Percentiles rank a stretch among this genome's conserved stretches.
Conservation (phyloP, 2,888 invertebrate species). For the Orthonychiurus folsomi region DNA sequence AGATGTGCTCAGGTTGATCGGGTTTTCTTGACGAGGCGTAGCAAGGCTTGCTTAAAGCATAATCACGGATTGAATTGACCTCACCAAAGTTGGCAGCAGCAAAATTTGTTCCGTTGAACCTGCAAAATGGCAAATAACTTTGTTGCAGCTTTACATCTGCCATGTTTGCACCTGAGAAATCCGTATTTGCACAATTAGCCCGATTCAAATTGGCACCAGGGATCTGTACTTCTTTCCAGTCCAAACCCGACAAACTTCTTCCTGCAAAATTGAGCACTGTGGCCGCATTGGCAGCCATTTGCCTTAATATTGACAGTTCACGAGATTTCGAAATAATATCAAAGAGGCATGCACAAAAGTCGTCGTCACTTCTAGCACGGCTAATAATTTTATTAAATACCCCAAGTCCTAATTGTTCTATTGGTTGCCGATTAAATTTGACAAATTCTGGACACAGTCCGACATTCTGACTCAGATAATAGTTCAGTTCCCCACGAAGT, state of each 20-base stretch:
- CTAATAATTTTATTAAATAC: too few species aligned
- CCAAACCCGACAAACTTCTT: not conserved
- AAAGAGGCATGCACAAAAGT: too few species aligned
- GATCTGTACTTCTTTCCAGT: conserved; percentile 4
- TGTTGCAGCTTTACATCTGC: not conserved
- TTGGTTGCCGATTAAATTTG: too few species aligned
- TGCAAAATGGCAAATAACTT: not conserved
- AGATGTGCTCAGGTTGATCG: too few species aligned
- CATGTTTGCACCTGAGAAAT: conserved; percentile 8
- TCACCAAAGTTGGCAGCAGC: not conserved
- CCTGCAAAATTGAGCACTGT: conserved; percentile 5
- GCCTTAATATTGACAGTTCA: too few species aligned
- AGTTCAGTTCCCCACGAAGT: too few species aligned
- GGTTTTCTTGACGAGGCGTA: too few species aligned
- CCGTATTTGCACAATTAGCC: not conserved
- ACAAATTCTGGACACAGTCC: too few species aligned
- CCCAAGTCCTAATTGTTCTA: too few species aligned
- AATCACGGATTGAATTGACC: not conserved
- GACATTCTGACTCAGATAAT: too few species aligned
- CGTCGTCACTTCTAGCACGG: too few species aligned
- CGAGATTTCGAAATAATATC: too few species aligned
- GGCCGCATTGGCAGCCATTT: not conserved
- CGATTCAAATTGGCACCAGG: not conserved
- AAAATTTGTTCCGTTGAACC: conserved; percentile 11
- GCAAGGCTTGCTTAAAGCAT: not conserved